Conservation (phyloP, 2,888 invertebrate genomes). For the Malthinus seriepunctatus region DNA sequence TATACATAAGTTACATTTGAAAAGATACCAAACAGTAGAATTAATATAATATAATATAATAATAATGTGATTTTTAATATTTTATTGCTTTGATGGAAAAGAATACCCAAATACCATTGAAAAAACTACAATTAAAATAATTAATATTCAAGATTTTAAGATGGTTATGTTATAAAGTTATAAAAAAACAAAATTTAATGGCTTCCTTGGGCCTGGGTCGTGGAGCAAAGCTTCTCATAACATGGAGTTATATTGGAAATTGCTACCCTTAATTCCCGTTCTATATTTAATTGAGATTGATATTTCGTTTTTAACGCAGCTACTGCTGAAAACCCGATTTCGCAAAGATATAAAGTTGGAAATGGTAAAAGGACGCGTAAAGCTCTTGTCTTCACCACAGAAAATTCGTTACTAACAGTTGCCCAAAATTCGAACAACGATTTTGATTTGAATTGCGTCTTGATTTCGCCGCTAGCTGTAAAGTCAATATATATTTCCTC, state of each 20-base stretch:
- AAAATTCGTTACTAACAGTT: conserved; percentile 9
- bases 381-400: conserved; percentile 10
- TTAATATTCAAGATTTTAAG: no score
- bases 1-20: no score
- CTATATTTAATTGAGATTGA: conserved; percentile 13
- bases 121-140: no score
- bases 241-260: not conserved
- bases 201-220: no score
- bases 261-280: conserved; percentile 14
- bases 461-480: conserved; percentile 11
- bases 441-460: conserved; percentile 7
- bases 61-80: no score
- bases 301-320: conserved; percentile 21
- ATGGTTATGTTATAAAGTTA: no score
- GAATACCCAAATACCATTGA: no score
- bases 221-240: conserved; percentile 6
- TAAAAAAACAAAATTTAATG: no score
- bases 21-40: no score
- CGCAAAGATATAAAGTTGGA: conserved; percentile 11
- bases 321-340: conserved; percentile 21
- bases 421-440: conserved; percentile 12
- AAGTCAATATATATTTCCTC: conserved; percentile 7
- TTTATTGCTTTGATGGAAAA: no score
- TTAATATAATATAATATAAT: no score
- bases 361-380: conserved; percentile 5